Conservation (phyloP, 2,888 invertebrate species). For the Pristionchus maxplancki region DNA sequence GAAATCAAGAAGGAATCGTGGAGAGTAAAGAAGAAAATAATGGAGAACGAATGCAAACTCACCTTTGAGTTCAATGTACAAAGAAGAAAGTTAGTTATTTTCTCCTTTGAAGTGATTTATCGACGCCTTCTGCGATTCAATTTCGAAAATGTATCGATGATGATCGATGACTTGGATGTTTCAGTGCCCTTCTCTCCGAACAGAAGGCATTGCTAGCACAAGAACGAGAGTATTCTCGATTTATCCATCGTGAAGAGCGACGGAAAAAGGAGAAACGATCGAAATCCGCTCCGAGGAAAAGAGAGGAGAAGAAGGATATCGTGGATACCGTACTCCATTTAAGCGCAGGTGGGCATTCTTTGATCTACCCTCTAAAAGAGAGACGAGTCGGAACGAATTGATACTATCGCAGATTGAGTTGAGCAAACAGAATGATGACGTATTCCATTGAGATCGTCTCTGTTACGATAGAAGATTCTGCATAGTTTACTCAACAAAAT, state of each 20-base stretch:
- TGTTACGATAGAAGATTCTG: neutral
- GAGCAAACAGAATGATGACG: slow-evolving; percentile 5
- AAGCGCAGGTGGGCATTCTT: slow-evolving; percentile 33
- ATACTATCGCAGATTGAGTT: neutral
- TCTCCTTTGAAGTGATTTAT: too few relatives aligned
- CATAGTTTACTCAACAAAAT: neutral
- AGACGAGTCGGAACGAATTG: neutral
- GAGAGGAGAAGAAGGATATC: slow-evolving; percentile 10
- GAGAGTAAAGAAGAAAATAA: neutral
- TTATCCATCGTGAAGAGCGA: slow-evolving; percentile 26
- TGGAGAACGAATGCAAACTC: slow-evolving; percentile 32
- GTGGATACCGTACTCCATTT: slow-evolving; percentile 48
- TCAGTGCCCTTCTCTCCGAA: slow-evolving; percentile 14
- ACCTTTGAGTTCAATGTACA: slow-evolving; percentile 15
- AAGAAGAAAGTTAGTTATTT: neutral
- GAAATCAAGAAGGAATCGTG: slow-evolving; percentile 24
- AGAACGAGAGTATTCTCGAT: slow-evolving; percentile 24
- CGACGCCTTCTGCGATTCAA: neutral
- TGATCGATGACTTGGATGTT: too few relatives aligned
- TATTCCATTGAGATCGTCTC: neutral
- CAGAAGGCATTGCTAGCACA: slow-evolving; percentile 32
- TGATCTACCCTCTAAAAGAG: neutral
- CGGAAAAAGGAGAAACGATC: slow-evolving; percentile 29
- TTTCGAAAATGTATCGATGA: too few relatives aligned
- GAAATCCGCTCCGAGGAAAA: neutral